Evolutionary conservation across 2,888 invertebrate species (phyloP), one percentile per base, ranked within the genome.

Genomic region (Amphiduros pacificus): DNA sequence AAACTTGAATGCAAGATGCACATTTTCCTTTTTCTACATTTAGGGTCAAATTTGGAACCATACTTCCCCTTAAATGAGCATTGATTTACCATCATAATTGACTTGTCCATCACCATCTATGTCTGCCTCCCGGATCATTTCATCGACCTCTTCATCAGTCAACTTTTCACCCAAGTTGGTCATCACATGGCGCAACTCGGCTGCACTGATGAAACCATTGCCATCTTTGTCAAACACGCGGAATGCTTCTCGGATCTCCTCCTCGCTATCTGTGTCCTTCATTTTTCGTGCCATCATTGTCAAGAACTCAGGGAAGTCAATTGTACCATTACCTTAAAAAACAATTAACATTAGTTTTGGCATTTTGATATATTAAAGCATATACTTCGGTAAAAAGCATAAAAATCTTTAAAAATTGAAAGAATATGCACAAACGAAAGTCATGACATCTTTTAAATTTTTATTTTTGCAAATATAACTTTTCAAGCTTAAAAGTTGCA

Each of bases 211-310:
- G 88, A 96, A 97, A 78, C 98, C 98, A 85, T 98, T 97, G 84
- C 96, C 96, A 87, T 98, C 98, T 60, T 97, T 96, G 87, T 98
- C 97, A 87, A 98, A 97, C 78, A 84, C 97, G 86, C 96, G 91
- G 91, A 97, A 94, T 76, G 97, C 97, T 86, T 98, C 96, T 85
- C 96, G 91, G 85, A 98, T 96, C 87, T 98, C 97, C 85, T 97
- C 96, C 89, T 96, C 96, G 84, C 94, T 81, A 87, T 99, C 98
- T 73, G 97, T 98, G 87, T 98, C 97, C 86, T 98, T 97, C 96
- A 98, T 97, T 89, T 98, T 99, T 83, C 97, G 90, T 81, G 98
- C 98, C 98, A 99, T 99, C 97, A 99, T 98, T 84, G 97, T 98
- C 81, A 99, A 89, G 88, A 99, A 99, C 87, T 99, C 98, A 77